Conservation (phyloP, 2,113 vertebrate genomes). For the Psilopogon haemacephalus region DNA sequence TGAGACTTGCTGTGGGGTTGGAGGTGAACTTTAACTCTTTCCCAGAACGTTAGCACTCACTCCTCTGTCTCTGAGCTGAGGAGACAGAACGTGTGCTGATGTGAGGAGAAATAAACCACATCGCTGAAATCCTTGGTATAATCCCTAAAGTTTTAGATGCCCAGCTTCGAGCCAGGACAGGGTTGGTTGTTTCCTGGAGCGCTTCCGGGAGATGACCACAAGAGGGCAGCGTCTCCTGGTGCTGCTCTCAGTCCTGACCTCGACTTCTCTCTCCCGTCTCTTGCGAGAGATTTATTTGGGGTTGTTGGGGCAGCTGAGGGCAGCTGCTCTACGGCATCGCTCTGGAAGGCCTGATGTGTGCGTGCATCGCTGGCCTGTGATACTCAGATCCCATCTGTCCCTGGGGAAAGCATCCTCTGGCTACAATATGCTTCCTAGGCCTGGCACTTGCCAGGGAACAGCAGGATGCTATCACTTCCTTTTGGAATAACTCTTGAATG, state of each 20-base stretch:
- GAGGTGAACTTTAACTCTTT: neutral
- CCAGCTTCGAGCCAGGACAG: neutral
- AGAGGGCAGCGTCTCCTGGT: neutral
- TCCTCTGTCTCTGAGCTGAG: neutral
- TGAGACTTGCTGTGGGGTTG: neutral
- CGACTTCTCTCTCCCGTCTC: neutral
- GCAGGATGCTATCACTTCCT: neutral
- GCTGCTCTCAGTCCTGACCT: neutral
- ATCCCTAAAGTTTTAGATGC: neutral
- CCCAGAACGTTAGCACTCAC: neutral
- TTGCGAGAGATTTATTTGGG: neutral
- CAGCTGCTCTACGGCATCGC: fast-evolving
- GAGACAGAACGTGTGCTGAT: neutral
- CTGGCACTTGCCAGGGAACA: neutral
- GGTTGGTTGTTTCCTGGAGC: neutral
- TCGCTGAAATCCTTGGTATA: neutral
- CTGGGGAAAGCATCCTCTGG: neutral
- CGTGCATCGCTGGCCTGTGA: neutral
- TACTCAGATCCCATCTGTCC: neutral
- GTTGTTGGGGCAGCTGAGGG: neutral
- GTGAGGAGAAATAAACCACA: neutral
- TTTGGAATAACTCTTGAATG: neutral
- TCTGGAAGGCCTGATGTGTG: neutral
- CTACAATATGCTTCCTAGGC: neutral
- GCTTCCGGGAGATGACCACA: neutral